Base-by-base conservation (phyloP, 2,113 vertebrate genomes). In the Tragelaphus buxtoni region DNA sequence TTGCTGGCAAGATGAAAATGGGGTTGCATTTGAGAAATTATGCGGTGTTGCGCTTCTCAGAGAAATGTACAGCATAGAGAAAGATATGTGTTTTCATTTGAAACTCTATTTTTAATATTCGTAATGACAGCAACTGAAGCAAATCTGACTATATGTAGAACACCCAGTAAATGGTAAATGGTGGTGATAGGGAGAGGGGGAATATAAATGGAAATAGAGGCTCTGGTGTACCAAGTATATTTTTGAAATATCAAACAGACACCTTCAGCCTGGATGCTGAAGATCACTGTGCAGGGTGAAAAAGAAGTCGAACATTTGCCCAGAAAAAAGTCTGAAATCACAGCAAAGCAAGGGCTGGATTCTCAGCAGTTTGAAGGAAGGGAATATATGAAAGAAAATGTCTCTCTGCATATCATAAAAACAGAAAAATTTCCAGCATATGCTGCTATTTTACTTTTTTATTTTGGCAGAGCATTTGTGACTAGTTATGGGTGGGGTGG, bases 211-310 rank as follows among this genome's bases (percentile, higher is more conserved):
- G 92, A 96, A 96, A 95, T 18, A 92, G 96, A 94, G 45, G 60
- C 84, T 93, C 86, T 92, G 77, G 17, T 90, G 93, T 97, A 95
- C 51, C 79, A 56, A 72, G 86, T 83, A 3, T 95, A 97, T 97
- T 97, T 98, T 87, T 97, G 97, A 98, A 98, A 98, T 98, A 97
- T 96, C 98, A 98, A 74, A 92, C 88, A 98, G 94, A 97, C 94
- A 97, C 91, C 91, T 96, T 89, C 86, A 94, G 94, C 51, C 56
- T 86, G 81, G 69, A 65, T 92, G 77, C 96, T 98, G 95, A 97
- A 96, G 97, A 97, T 95, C 97, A 95, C 95, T 92, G 28, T 8
- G 45, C 8, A 76, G 96, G 90, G 96, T 98, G 97, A 98, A 97
- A 97, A 97, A 94, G 83, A 93, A 95, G 88, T 95, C 24, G 72